These are phyloP conservation scores for Portunus trituberculatus DNA, from an alignment of 1,140 invertebrate genomes.

Conservation along the genomic window DNA sequence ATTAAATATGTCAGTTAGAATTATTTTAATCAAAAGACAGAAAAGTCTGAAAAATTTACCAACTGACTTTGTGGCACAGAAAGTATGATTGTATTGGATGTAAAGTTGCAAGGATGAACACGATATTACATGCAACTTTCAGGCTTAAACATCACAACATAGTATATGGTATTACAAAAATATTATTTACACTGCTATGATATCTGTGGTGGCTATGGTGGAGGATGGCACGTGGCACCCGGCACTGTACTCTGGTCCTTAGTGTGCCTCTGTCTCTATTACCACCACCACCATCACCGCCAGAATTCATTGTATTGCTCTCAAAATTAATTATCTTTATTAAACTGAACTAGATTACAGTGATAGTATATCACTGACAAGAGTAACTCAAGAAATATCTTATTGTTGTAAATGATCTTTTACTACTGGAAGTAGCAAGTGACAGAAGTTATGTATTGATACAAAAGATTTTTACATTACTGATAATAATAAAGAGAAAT, in stretches of 20 bases:
- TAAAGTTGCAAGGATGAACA: slow-evolving; percentile 42
- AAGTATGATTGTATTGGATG: slow-evolving; percentile 62
- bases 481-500: slow-evolving; percentile 63
- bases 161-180: slow-evolving; percentile 69
- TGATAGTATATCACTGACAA: not conserved
- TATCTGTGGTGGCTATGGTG: not conserved
- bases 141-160: slow-evolving; percentile 61
- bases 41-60: slow-evolving; percentile 51
- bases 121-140: slow-evolving; percentile 44
- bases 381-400: not conserved
- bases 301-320: not conserved
- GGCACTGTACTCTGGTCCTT: not conserved
- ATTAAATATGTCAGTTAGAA: slow-evolving; percentile 60
- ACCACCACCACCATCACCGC: not conserved
- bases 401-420: not conserved
- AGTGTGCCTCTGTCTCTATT: not conserved
- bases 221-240: not conserved
- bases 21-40: slow-evolving; percentile 34
- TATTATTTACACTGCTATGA: slow-evolving; percentile 49
- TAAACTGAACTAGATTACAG: not conserved
- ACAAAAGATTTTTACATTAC: slow-evolving; percentile 54
- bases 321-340: not conserved
- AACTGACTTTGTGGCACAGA: slow-evolving; percentile 74
- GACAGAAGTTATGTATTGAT: not conserved
- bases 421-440: slow-evolving; percentile 55